A percentile compares a stretch with the other conserved stretches of the same genome.
Evolutionary conservation across 2,797 vertebrate species (phyloP).

Genomic region (Rhabdophis nuchalis): DNA sequence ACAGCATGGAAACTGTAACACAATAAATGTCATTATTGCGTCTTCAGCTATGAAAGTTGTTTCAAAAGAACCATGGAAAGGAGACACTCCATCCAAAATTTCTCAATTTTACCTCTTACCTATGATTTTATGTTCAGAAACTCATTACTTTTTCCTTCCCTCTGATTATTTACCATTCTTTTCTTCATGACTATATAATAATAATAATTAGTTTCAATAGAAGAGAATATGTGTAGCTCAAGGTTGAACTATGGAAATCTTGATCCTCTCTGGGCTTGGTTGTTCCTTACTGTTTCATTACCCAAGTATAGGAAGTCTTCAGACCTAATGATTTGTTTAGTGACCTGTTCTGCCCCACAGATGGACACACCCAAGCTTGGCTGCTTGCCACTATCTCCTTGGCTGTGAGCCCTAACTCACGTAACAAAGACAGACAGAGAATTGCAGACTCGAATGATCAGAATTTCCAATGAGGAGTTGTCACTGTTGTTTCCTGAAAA

Average conservation of each 20-base stretch:
- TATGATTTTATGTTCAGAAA: not conserved
- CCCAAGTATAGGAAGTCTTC: not conserved
- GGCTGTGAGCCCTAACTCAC: no score
- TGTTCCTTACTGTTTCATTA: not conserved
- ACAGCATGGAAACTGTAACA: not conserved
- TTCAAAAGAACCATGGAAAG: not conserved
- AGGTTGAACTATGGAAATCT: not conserved
- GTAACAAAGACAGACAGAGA: no score
- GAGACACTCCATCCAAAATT: not conserved
- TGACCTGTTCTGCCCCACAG: no score
- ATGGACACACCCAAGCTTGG: no score
- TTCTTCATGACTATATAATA: not conserved
- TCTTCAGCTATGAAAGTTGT: not conserved
- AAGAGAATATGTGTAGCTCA: not conserved
- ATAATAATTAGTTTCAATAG: not conserved
- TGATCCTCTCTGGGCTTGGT: not conserved
- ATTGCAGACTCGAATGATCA: no score
- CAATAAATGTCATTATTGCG: not conserved
- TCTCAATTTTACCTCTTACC: not conserved
- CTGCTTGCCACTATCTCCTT: no score
- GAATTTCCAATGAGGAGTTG: no score
- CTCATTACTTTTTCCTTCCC: not conserved
- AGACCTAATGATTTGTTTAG: not conserved
- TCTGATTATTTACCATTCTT: not conserved
- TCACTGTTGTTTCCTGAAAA: no score